Evolutionary conservation across 1,140 invertebrate genomes (phyloP).

Genomic region (Zaprionus nigranus): DNA sequence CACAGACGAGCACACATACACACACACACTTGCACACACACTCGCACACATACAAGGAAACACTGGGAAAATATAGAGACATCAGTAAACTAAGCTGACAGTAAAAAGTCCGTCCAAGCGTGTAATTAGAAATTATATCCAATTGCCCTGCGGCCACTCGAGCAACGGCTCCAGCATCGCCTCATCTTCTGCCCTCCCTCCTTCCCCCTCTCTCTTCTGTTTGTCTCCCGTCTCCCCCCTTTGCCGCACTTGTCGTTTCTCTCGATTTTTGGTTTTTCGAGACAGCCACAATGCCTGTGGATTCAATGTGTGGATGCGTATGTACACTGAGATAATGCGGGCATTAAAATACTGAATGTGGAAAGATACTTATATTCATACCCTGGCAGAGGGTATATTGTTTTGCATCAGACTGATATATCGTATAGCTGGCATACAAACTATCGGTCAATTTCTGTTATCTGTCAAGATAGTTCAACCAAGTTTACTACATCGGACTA

Average conservation of each 20-base stretch:
- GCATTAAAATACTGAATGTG: neutral
- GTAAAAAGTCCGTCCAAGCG: slow-evolving; percentile 82
- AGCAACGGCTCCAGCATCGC: slow-evolving; percentile 57
- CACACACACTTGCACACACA: slow-evolving; percentile 9
- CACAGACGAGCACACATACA: slow-evolving; percentile 30
- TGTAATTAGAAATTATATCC: slow-evolving; percentile 83
- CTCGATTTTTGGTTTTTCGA: slow-evolving; percentile 76
- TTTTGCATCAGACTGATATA: no score
- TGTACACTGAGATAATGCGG: slow-evolving; percentile 16
- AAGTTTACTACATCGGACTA: no score
- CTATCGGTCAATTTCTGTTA: no score
- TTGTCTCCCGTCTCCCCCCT: neutral
- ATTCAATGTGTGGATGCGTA: slow-evolving; percentile 43
- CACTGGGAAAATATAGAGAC: slow-evolving; percentile 62
- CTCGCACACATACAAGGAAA: neutral
- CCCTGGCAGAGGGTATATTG: no score
- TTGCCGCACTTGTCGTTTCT: slow-evolving; percentile 27
- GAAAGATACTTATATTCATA: neutral
- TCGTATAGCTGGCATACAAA: no score
- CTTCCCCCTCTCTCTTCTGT: neutral
- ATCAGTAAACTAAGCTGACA: slow-evolving; percentile 83
- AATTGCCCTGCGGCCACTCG: slow-evolving; percentile 81
- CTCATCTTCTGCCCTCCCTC: neutral
- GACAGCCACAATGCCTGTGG: slow-evolving; percentile 69
- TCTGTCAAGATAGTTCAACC: no score